Conservation (phyloP, 2,888 invertebrate genomes). For the Scaptomyza cyrtandrae region DNA sequence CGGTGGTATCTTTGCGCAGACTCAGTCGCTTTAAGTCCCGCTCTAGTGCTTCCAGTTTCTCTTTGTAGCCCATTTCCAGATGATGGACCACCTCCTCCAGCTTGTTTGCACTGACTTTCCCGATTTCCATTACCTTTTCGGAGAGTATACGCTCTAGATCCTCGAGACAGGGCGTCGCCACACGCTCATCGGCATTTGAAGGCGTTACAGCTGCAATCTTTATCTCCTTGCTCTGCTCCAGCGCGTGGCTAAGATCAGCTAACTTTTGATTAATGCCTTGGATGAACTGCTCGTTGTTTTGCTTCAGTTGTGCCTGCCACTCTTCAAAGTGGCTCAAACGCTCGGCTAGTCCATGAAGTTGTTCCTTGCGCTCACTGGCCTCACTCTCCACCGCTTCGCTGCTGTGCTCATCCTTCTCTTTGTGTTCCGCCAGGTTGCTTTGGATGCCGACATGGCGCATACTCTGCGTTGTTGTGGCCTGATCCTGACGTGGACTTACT, state of each 20-base stretch:
- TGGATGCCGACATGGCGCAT: slow-evolving; percentile 71
- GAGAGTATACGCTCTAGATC: slow-evolving; percentile 73
- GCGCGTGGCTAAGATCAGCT: slow-evolving; percentile 52
- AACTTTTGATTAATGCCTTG: slow-evolving; percentile 74
- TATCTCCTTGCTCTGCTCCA: slow-evolving; percentile 59
- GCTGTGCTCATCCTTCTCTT: slow-evolving; percentile 71
- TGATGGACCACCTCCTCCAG: slow-evolving; percentile 73
- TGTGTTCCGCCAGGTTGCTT: slow-evolving; percentile 69
- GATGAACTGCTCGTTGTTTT: slow-evolving; percentile 72
- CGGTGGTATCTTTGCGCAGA: slow-evolving; percentile 8
- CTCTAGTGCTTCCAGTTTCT: slow-evolving; percentile 73
- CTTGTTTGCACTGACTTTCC: slow-evolving; percentile 68
- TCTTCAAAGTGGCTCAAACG: slow-evolving; percentile 70
- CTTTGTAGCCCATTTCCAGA: slow-evolving; percentile 75
- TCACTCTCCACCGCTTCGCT: slow-evolving; percentile 47
- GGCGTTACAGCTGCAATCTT: slow-evolving; percentile 7
- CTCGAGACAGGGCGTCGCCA: slow-evolving; percentile 63
- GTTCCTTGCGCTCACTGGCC: slow-evolving; percentile 62
- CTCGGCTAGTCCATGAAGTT: slow-evolving; percentile 62
- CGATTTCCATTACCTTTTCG: slow-evolving; percentile 78
- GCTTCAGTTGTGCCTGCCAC: slow-evolving; percentile 71
- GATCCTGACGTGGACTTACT: slow-evolving; percentile 48
- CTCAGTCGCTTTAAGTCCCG: slow-evolving; percentile 62
- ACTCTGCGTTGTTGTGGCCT: slow-evolving; percentile 22
- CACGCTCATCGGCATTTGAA: slow-evolving; percentile 38